Base-by-base conservation (phyloP, 2,113 vertebrate genomes). In the Furnarius figulus region DNA sequence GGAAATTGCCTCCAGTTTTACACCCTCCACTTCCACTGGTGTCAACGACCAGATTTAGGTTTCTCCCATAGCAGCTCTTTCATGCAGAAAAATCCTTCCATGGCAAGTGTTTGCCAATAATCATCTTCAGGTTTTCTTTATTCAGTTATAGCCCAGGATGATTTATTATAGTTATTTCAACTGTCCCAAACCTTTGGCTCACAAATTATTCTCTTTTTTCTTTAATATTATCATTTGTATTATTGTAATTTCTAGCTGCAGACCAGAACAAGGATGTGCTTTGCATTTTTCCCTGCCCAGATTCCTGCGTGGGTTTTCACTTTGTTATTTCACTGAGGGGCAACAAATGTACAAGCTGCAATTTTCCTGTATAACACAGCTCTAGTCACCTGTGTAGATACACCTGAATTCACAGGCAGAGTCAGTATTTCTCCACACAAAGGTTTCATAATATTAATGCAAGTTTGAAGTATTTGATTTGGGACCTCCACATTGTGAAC, bases 161-260 rank as follows among this genome's bases (percentile, higher is more conserved):
- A 95, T 96, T 96, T 96, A 96, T 93, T 95, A 67, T 10, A 95
- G 72, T 77, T 83, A 97, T 96, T 97, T 87, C 87, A 89, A 80
- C 90, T 80, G 72, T 87, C 85, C 63, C 42, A 73, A 85, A 74
- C 35, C 53, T 94, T 89, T 47, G 66, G 30, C 63, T 76, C 39
- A 75, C 66, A 63, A 94, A 80, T 89, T 79, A 73, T 76, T 96
- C 77, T 91, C 66, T 90, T 88, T 87, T 52, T 37, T 89, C 53
- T 89, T 93, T 83, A 83, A 67, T 94, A 47, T 91, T 91, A 82
- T 95, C 90, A 90, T 94, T 91, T 63, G 25, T 91, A 21, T 80
- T 90, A 77, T 39, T 89, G 33, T 85, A 93, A 83, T 58, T 94
- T 53, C 42, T 74, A 31, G 21, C 35, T 89, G 46, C 68, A 91